Percentiles rank a stretch among this genome's conserved stretches.
These are phyloP conservation scores for Sthenelais limicola DNA, from an alignment of 2,888 invertebrate genomes.

Conservation along the genomic window DNA sequence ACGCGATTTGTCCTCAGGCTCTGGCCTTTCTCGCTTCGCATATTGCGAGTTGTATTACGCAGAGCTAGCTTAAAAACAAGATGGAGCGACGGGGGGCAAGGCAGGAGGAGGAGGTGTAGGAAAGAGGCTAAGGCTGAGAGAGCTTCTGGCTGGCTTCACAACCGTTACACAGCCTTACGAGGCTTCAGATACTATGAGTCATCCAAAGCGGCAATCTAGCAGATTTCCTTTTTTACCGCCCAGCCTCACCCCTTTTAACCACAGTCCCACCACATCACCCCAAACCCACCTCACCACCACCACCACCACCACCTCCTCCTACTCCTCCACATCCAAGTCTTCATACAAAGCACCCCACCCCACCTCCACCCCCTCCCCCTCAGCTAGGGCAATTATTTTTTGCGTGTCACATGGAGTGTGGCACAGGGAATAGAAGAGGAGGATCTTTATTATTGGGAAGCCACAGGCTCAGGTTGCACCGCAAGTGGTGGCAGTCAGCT, in stretches of 20 bases:
- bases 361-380: not conserved
- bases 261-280: constrained; percentile 4
- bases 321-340: not conserved
- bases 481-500: not conserved
- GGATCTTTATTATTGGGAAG: constrained; percentile 31
- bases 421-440: too few relatives aligned
- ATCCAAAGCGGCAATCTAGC: constrained; percentile 7
- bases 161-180: constrained; percentile 8
- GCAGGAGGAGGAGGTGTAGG: too few relatives aligned
- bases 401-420: constrained; percentile 10
- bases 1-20: constrained; percentile 19
- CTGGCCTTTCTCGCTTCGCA: constrained; percentile 28
- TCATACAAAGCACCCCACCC: not conserved
- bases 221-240: too few relatives aligned
- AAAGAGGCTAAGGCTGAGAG: too few relatives aligned
- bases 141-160: constrained; percentile 1
- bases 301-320: not conserved
- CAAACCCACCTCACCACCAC: not conserved
- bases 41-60: constrained; percentile 39
- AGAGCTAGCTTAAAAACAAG: constrained; percentile 19
- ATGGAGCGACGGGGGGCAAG: too few relatives aligned
- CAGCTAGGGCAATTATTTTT: not conserved
- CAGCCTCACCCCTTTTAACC: constrained; percentile 14
- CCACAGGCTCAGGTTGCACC: constrained; percentile 28
- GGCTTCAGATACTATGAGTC: constrained; percentile 14